Evolutionary conservation across 92 coral and sea anemone species (phyloP), one percentile per base, ranked within the genome.

Genomic region (Ricordea florida): DNA sequence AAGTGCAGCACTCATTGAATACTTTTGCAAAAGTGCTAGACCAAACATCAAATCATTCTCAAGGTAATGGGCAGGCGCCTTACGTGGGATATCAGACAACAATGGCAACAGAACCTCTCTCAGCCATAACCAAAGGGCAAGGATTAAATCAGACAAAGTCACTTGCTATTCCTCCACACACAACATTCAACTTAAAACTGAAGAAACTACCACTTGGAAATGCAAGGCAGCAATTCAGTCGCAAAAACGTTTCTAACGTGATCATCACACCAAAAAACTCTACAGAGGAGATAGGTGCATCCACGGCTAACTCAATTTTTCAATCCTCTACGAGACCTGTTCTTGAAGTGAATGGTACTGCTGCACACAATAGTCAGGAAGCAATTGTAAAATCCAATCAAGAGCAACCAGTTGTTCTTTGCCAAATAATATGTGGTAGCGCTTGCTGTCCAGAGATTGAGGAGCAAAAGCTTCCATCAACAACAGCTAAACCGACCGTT

Each of bases 351-450:
- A n/a, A n/a, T n/a, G n/a, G n/a, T n/a, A n/a, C n/a, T n/a, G n/a
- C n/a, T 9, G 4, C 10, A 13, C 53, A 70, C 38, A 31, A 52
- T 14, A 55, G 22, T 6, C 16, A n/a, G 36, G 36, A n/a, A 23
- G 23, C 31, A 3, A 3, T 13, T 18, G 15, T 21, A 0, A 38
- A 38, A 27, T 29, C 49, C 5, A 38, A 16, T 28, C 41, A 56
- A 8, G 33, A 38, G 1, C 77, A 28, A 38, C 41, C n/a, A 56
- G 4, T 53, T 11, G 66, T 70, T 7, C 37, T 70, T 10, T 70
- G 77, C 65, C 77, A 70, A 22, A 52, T 70, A 20, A 11, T 70
- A 26, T 70, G 77, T 28, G 77, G 77, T 26, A 42, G 51, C 17
- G 48, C 13, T 21, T 70, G 77, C 30, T 53, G 77, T 40, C 37